Percentiles rank a stretch among this genome's conserved stretches.
phyloP scores from a whole-genome alignment of 2,113 vertebrate genomes.

The Crotalus helleri region DNA sequence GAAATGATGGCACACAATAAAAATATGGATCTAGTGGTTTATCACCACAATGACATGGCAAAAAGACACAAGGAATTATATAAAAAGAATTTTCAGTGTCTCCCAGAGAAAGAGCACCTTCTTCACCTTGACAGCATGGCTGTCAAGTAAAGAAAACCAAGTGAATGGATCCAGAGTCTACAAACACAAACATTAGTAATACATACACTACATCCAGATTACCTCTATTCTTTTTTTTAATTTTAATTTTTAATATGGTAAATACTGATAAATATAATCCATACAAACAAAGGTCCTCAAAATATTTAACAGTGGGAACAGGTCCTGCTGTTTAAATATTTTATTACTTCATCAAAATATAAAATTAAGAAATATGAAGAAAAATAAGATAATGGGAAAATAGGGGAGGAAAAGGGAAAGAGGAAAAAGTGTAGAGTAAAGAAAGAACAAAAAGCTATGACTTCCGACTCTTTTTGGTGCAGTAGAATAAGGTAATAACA shows the following conservation, averaged over 20 bases:
- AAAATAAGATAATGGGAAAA: neutral
- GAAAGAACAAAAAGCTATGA: neutral
- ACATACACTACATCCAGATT: constrained; percentile 50
- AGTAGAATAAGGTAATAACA: neutral
- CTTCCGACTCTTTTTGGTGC: neutral
- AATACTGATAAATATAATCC: too few relatives aligned
- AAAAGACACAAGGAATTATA: constrained; percentile 11
- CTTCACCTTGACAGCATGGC: neutral
- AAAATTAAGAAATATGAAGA: neutral
- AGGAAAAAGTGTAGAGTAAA: neutral
- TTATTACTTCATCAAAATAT: neutral
- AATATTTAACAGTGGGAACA: neutral
- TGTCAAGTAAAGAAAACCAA: constrained; percentile 42
- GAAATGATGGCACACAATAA: neutral
- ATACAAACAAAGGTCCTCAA: neutral
- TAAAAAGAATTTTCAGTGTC: neutral
- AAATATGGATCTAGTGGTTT: neutral
- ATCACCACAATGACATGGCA: neutral
- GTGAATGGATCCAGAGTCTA: constrained; percentile 23
- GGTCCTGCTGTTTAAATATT: neutral
- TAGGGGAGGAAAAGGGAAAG: neutral
- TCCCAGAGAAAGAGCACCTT: neutral
- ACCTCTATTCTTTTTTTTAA: constrained; percentile 24
- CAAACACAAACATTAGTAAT: constrained; percentile 23
- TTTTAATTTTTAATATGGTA: too few relatives aligned